Conservation (phyloP, 2,797 vertebrate genomes). For the Onychomys leucogaster region DNA sequence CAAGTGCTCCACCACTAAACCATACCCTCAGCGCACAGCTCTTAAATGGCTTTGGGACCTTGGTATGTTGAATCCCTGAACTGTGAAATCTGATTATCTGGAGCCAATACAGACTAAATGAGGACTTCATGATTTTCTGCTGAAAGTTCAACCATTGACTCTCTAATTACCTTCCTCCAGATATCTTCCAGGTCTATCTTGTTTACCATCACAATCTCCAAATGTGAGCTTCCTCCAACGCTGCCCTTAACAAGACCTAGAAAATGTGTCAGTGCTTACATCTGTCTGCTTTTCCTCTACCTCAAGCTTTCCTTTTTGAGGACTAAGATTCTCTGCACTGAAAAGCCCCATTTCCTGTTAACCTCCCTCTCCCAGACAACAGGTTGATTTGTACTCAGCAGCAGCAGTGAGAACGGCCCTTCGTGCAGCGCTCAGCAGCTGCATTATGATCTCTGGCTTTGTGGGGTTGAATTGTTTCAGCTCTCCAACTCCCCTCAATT, state of each 20-base stretch:
- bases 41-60: constrained; percentile 13
- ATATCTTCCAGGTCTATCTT: constrained; percentile 1
- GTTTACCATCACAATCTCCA: background rate
- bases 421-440: background rate
- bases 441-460: background rate
- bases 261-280: background rate
- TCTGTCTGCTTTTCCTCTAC: background rate
- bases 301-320: constrained; percentile 21
- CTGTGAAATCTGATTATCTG: constrained; percentile 56
- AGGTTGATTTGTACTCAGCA: background rate
- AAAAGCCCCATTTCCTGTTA: background rate
- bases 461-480: background rate
- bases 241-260: background rate
- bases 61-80: constrained; percentile 45
- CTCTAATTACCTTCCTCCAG: background rate
- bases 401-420: background rate
- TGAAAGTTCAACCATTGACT: constrained; percentile 6
- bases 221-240: background rate
- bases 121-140: constrained; percentile 1
- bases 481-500: background rate
- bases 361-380: background rate
- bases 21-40: background rate
- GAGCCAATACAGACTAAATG: constrained; percentile 11
- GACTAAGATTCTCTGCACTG: background rate
- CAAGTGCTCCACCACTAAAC: background rate